phyloP scores from a whole-genome alignment of 1,140 invertebrate genomes.

The Sminthurides bifidus region DNA sequence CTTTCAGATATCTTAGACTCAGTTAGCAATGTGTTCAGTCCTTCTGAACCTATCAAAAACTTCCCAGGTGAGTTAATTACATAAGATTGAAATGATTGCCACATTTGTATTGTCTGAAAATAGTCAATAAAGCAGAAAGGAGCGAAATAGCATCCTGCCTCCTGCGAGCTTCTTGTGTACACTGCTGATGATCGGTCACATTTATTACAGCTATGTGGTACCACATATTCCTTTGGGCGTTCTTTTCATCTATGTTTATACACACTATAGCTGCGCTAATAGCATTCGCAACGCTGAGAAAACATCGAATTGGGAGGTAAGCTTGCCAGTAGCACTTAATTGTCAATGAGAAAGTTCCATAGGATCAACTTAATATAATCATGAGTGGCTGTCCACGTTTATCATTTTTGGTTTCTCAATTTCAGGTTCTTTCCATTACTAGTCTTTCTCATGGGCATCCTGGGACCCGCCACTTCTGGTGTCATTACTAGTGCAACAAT shows the following conservation, averaged over 20 bases:
- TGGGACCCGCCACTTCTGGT: slow-evolving; percentile 72
- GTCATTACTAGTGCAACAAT: slow-evolving; percentile 65
- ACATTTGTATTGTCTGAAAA: not conserved
- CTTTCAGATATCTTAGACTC: slow-evolving; percentile 17
- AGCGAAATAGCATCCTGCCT: too few species aligned
- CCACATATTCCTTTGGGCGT: slow-evolving; percentile 82
- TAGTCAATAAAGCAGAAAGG: not conserved
- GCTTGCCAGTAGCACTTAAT: slow-evolving; percentile 16
- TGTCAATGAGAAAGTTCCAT: not conserved
- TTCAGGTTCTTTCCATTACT: slow-evolving; percentile 67
- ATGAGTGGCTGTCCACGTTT: not conserved
- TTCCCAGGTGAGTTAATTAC: slow-evolving; percentile 37
- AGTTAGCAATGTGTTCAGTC: slow-evolving; percentile 36
- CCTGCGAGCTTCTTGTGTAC: not conserved
- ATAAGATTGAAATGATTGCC: not conserved
- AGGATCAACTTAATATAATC: not conserved
- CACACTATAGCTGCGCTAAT: slow-evolving; percentile 80
- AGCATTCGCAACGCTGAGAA: slow-evolving; percentile 74
- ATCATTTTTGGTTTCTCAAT: slow-evolving; percentile 1
- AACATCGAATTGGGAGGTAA: slow-evolving; percentile 80
- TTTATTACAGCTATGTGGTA: slow-evolving; percentile 78
- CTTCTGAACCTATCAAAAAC: slow-evolving; percentile 37
- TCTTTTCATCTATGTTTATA: slow-evolving; percentile 84
- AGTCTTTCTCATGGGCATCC: slow-evolving; percentile 74
- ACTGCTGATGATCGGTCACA: not conserved